Percentiles rank a stretch among this genome's conserved stretches.
phyloP scores from a whole-genome alignment of 2,888 invertebrate genomes.

The Melipona beecheii region DNA sequence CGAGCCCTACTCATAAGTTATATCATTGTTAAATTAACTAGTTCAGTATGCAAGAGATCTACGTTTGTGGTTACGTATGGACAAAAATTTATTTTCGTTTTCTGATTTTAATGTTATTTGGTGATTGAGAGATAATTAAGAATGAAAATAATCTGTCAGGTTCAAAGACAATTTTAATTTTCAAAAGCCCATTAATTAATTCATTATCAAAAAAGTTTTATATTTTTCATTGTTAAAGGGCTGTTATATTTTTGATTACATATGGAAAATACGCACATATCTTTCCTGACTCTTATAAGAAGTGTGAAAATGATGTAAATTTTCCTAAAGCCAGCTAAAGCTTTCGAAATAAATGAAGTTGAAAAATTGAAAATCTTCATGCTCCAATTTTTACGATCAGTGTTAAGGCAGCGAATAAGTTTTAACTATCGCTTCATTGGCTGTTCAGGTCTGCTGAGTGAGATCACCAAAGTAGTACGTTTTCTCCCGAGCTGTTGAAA shows the following conservation, averaged over 20 bases:
- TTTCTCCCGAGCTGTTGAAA: constrained; percentile 18
- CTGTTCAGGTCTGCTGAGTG: constrained; percentile 36
- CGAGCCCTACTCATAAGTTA: background rate
- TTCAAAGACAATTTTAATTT: background rate
- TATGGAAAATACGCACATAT: too few species aligned
- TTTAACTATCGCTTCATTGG: constrained; percentile 39
- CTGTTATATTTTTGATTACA: too few species aligned
- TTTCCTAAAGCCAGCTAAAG: background rate
- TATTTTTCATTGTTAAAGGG: too few species aligned
- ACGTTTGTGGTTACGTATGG: background rate
- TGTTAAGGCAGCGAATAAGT: constrained; percentile 5
- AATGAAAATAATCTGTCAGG: background rate
- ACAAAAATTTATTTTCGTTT: background rate
- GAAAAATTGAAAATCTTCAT: constrained; percentile 20
- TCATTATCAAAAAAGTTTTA: too few species aligned
- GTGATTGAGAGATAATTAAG: background rate
- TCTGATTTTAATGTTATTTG: background rate
- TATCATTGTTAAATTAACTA: background rate
- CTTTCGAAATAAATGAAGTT: constrained; percentile 13
- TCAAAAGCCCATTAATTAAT: too few species aligned
- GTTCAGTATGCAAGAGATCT: background rate
- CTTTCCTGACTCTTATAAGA: background rate
- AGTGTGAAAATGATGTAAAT: too few species aligned
- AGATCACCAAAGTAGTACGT: constrained; percentile 18
- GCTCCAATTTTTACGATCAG: constrained; percentile 22